Conservation (phyloP, 1,140 invertebrate species). For the Telenomus remus region DNA sequence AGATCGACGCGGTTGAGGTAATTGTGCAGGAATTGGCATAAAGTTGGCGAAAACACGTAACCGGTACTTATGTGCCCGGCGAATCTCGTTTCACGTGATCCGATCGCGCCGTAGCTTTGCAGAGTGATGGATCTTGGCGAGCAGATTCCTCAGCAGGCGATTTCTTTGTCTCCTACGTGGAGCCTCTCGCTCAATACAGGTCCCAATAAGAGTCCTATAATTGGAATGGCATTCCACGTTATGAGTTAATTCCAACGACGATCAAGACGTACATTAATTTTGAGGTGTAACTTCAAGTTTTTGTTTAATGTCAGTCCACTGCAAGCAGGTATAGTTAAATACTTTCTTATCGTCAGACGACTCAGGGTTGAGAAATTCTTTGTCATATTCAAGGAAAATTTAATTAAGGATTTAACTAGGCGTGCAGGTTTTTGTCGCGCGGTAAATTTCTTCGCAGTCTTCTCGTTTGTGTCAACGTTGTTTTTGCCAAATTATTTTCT, state of each 20-base stretch:
- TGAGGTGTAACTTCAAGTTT: neutral
- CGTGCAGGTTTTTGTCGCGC: no score
- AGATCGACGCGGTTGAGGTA: conserved; percentile 28
- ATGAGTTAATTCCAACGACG: conserved; percentile 69
- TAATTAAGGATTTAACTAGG: no score
- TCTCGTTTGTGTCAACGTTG: no score
- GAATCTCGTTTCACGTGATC: conserved; percentile 58
- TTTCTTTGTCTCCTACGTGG: conserved; percentile 49
- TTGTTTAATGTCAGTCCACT: neutral
- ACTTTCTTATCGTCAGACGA: no score
- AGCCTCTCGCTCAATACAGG: conserved; percentile 27
- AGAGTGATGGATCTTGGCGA: conserved; percentile 57
- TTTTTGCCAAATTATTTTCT: no score
- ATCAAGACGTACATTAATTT: conserved; percentile 30
- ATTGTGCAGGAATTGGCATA: conserved; percentile 48
- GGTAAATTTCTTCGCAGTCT: no score
- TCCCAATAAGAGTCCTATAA: conserved; percentile 61
- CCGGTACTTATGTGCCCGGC: conserved; percentile 30
- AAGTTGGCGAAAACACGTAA: conserved; percentile 52
- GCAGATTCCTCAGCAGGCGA: conserved; percentile 55
- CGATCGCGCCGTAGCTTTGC: conserved; percentile 54
- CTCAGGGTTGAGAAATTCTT: no score
- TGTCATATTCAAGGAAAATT: no score
- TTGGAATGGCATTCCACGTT: conserved; percentile 72
- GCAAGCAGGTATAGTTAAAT: no score